phyloP scores from a whole-genome alignment of 2,113 vertebrate species.

The Catharus bicknelli region DNA sequence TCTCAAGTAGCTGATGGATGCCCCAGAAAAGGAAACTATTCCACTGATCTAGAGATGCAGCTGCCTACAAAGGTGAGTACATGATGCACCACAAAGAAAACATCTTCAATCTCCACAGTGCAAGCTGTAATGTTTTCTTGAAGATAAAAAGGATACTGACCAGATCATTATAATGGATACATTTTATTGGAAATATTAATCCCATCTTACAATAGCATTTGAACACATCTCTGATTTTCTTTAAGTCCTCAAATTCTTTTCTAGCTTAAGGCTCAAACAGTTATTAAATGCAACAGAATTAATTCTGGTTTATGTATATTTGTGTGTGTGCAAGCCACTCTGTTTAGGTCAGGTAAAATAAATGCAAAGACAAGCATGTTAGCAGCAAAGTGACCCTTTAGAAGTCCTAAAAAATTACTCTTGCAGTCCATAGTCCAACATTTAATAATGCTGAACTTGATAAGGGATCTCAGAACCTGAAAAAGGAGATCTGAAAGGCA shows the following conservation, averaged over 20 bases:
- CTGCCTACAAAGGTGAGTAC: not conserved
- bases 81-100: not conserved
- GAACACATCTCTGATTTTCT: not conserved
- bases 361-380: constrained; percentile 50
- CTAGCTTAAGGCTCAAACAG: not conserved
- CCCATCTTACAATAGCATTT: not conserved
- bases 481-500: constrained; percentile 82
- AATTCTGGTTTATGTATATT: constrained; percentile 5
- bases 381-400: constrained; percentile 57
- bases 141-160: not conserved
- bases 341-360: constrained; percentile 53
- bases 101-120: not conserved
- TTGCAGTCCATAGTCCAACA: constrained; percentile 52
- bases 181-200: not conserved
- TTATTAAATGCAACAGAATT: not conserved
- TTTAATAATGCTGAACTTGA: constrained; percentile 69
- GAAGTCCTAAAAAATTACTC: constrained; percentile 60
- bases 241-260: not conserved
- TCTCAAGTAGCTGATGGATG: not conserved
- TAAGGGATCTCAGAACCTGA: constrained; percentile 58
- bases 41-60: not conserved
- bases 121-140: not conserved
- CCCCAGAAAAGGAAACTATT: not conserved
- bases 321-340: not conserved
- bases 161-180: not conserved